These are phyloP conservation scores for Scolanthus callimorphus DNA, from an alignment of 92 coral and sea anemone species.

Conservation along the genomic window DNA sequence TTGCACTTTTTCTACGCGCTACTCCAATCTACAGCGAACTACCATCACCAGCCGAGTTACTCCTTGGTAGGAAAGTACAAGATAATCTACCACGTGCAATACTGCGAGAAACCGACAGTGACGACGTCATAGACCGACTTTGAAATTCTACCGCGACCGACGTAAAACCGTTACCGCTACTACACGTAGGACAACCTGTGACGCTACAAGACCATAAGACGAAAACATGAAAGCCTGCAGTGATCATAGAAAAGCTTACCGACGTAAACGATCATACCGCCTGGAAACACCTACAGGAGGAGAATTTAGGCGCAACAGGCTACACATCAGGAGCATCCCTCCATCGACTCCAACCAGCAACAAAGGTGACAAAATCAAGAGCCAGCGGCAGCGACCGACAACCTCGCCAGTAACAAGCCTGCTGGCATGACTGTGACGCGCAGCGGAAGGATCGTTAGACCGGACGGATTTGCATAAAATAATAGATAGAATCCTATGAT, in stretches of 20 bases:
- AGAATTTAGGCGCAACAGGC: constrained; percentile 17
- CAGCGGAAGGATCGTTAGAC: too few species aligned
- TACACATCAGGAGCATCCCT: background rate
- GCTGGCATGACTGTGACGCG: too few species aligned
- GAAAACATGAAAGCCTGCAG: constrained; percentile 7
- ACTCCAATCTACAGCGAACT: too few species aligned
- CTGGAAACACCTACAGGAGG: constrained; percentile 14
- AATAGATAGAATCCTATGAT: too few species aligned
- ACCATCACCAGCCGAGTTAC: constrained; percentile 49
- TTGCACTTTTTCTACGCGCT: constrained; percentile 27
- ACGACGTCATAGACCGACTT: constrained; percentile 11
- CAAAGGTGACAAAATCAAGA: too few species aligned
- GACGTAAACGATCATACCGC: constrained; percentile 14
- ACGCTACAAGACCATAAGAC: constrained; percentile 2
- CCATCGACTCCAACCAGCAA: background rate
- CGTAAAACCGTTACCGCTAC: constrained; percentile 4
- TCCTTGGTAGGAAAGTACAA: constrained; percentile 35
- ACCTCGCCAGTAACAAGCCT: too few species aligned
- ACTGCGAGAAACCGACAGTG: constrained; percentile 4
- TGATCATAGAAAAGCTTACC: constrained; percentile 8
- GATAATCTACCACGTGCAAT: constrained; percentile 40
- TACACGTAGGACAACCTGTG: constrained; percentile 11
- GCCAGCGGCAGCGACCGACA: too few species aligned
- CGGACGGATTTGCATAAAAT: too few species aligned
- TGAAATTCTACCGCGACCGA: constrained; percentile 13